Evolutionary conservation across 2,113 vertebrate genomes (phyloP).

Genomic region (Miniopterus natalensis): DNA sequence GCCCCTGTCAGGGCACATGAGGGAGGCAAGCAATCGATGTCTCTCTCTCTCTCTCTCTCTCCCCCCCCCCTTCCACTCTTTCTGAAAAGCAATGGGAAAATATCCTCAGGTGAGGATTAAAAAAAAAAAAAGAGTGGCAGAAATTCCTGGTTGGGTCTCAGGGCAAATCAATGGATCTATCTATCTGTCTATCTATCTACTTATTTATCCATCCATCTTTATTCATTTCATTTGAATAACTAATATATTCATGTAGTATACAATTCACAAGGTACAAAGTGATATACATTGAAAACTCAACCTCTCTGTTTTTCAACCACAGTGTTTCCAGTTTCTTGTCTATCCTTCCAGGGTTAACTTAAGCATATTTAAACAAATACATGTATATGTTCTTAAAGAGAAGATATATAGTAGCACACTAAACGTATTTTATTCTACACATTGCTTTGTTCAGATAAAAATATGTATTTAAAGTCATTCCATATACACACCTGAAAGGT

Average conservation of each 20-base stretch:
- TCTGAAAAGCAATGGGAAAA: too few species aligned
- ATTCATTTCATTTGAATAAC: constrained; percentile 34
- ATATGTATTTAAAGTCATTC: constrained; percentile 9
- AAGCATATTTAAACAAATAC: not conserved
- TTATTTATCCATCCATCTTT: not conserved
- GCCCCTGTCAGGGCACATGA: too few species aligned
- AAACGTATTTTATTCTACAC: not conserved
- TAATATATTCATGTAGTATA: not conserved
- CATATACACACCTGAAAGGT: not conserved
- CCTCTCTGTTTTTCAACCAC: constrained; percentile 17
- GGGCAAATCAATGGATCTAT: not conserved
- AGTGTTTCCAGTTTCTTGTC: constrained; percentile 22
- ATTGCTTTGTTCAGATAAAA: not conserved
- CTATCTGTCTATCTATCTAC: not conserved
- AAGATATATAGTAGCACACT: not conserved
- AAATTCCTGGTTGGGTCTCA: constrained; percentile 3
- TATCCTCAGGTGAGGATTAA: too few species aligned
- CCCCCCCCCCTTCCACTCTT: too few species aligned
- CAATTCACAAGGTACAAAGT: not conserved
- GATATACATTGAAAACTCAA: not conserved
- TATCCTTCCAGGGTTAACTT: constrained; percentile 20
- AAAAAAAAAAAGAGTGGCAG: not conserved
- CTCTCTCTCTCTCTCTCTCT: too few species aligned
- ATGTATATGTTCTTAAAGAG: not conserved
- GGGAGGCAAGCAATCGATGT: too few species aligned